Evolutionary conservation across 2,797 vertebrate genomes (phyloP).

Genomic region (Myotis findleyi): DNA sequence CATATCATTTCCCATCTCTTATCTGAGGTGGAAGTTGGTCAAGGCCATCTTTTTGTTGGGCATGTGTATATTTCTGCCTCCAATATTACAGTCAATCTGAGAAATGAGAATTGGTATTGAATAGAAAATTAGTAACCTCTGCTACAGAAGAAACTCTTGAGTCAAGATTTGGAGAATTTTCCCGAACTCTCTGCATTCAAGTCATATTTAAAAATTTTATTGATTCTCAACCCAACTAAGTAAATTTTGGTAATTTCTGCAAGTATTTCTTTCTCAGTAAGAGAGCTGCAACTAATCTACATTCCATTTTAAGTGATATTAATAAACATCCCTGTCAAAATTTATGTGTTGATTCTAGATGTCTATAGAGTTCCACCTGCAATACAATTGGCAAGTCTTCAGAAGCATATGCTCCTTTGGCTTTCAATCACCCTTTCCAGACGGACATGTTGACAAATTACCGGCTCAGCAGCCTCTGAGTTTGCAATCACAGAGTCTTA

Average conservation of each 20-base stretch:
- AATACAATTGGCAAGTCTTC: background rate
- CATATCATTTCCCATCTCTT: background rate
- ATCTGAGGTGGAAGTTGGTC: background rate
- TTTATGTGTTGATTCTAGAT: background rate
- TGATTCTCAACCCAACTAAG: background rate
- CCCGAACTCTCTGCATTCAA: background rate
- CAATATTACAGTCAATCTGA: background rate
- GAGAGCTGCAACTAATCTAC: background rate
- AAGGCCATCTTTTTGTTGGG: background rate
- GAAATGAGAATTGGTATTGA: background rate
- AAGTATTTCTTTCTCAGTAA: background rate
- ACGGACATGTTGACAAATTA: background rate
- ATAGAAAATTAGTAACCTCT: background rate
- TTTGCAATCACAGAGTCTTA: background rate
- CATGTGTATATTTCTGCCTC: background rate
- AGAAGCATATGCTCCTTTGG: background rate
- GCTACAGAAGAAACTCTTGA: background rate
- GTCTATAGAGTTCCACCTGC: background rate
- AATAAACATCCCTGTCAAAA: background rate
- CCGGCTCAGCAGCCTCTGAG: background rate
- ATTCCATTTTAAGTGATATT: background rate
- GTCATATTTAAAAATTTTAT: background rate
- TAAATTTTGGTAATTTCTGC: background rate
- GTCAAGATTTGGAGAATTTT: background rate
- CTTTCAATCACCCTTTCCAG: background rate